Percentiles rank a stretch among this genome's conserved stretches.
phyloP scores from a whole-genome alignment of 2,888 invertebrate species.

The Campoletis raptor region DNA sequence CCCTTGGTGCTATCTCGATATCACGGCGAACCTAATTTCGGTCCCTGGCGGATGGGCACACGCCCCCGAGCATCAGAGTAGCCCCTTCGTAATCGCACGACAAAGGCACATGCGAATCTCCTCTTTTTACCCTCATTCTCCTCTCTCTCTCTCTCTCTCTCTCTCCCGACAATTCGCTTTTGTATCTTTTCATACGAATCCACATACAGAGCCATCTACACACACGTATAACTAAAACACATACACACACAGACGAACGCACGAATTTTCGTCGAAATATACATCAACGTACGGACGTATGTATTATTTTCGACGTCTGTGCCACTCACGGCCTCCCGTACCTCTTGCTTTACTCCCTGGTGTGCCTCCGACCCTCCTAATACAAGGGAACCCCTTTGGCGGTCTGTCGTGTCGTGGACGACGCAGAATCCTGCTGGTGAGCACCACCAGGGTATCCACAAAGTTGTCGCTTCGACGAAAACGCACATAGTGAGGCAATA shows the following conservation, averaged over 20 bases:
- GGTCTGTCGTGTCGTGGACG: slow-evolving; percentile 48
- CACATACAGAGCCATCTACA: neutral
- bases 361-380: slow-evolving; percentile 14
- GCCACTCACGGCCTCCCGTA: slow-evolving; percentile 44
- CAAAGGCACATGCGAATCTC: slow-evolving; percentile 73
- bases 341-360: slow-evolving; percentile 15
- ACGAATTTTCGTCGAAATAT: slow-evolving; percentile 20
- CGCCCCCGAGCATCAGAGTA: slow-evolving; percentile 62
- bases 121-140: slow-evolving; percentile 18
- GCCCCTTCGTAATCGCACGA: slow-evolving; percentile 78
- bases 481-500: slow-evolving; percentile 24
- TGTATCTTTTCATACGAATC: slow-evolving; percentile 44
- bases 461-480: slow-evolving; percentile 66
- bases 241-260: neutral
- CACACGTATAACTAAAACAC: slow-evolving; percentile 7
- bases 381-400: slow-evolving; percentile 55
- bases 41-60: slow-evolving; percentile 60
- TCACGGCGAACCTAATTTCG: slow-evolving; percentile 78
- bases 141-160: slow-evolving; percentile 8
- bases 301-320: slow-evolving; percentile 62
- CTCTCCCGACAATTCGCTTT: slow-evolving; percentile 19
- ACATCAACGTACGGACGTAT: slow-evolving; percentile 1
- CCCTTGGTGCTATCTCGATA: slow-evolving; percentile 73
- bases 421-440: slow-evolving; percentile 32
- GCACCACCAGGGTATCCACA: slow-evolving; percentile 55